Evolutionary conservation across 1,140 invertebrate genomes (phyloP).

Genomic region (Mamestra configurata): DNA sequence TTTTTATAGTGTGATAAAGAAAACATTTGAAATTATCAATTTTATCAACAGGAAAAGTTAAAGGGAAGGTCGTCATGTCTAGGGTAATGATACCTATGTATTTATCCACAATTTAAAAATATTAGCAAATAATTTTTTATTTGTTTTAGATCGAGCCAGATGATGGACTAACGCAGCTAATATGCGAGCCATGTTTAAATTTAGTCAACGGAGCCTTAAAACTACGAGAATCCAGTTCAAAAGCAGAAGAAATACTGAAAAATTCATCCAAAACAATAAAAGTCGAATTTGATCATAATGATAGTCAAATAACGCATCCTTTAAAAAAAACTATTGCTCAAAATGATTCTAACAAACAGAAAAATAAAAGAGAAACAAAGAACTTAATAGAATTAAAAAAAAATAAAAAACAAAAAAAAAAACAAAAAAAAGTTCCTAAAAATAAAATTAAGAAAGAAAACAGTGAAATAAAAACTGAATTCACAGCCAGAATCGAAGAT

Average conservation of each 20-base stretch:
- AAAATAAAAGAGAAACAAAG: neutral
- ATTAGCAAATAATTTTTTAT: neutral
- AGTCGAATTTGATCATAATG: conserved; percentile 5
- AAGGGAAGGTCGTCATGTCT: neutral
- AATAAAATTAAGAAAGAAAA: neutral
- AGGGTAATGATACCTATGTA: neutral
- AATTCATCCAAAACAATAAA: conserved; percentile 14
- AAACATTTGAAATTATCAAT: neutral
- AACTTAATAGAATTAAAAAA: conserved; percentile 6
- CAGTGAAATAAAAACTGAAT: neutral
- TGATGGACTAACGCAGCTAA: conserved; percentile 30
- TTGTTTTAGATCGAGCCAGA: conserved; percentile 22
- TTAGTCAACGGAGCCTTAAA: conserved; percentile 4
- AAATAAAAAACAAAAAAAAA: neutral
- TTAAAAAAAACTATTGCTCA: neutral
- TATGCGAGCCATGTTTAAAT: conserved; percentile 19
- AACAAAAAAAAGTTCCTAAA: neutral
- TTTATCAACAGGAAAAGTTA: neutral
- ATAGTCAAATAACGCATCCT: neutral
- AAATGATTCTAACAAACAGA: neutral
- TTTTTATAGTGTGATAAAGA: neutral
- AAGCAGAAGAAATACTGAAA: conserved; percentile 34
- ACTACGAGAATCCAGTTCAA: conserved; percentile 5
- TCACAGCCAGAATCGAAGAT: conserved; percentile 19
- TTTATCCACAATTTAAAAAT: too few relatives aligned